A percentile compares a stretch with the other conserved stretches of the same genome.
phyloP scores from a whole-genome alignment of 2,888 invertebrate genomes.

The Lepidochitona cinerea region DNA sequence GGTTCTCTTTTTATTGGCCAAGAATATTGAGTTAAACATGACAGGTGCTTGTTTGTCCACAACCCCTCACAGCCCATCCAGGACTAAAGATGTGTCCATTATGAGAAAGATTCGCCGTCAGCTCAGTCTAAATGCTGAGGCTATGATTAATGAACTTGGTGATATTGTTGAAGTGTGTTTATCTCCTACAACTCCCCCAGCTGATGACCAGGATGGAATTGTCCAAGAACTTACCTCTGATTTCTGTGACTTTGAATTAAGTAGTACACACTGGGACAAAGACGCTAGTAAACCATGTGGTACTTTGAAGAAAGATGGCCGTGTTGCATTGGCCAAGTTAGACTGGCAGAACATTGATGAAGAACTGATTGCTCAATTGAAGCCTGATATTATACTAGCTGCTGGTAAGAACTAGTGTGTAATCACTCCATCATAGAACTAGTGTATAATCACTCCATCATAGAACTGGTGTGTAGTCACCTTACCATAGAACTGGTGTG shows the following conservation, averaged over 20 bases:
- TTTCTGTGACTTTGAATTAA: slow-evolving; percentile 34
- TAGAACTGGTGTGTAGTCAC: no score
- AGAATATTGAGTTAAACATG: slow-evolving; percentile 56
- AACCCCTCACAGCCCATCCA: neutral
- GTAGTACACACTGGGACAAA: slow-evolving; percentile 29
- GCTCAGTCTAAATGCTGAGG: slow-evolving; percentile 45
- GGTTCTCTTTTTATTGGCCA: slow-evolving; percentile 55
- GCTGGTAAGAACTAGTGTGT: slow-evolving; percentile 44
- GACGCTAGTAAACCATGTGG: slow-evolving; percentile 28
- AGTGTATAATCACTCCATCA: neutral
- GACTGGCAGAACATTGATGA: slow-evolving; percentile 53
- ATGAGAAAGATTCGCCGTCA: slow-evolving; percentile 37
- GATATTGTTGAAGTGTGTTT: slow-evolving; percentile 33
- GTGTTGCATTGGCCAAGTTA: slow-evolving; percentile 42
- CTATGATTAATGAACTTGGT: slow-evolving; percentile 19
- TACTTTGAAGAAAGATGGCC: slow-evolving; percentile 26
- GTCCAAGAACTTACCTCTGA: slow-evolving; percentile 13
- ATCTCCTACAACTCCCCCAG: slow-evolving; percentile 25
- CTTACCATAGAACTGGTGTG: no score
- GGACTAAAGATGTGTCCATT: neutral
- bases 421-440: neutral
- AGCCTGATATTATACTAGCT: slow-evolving; percentile 54
- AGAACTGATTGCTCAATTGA: slow-evolving; percentile 31
- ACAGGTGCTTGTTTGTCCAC: neutral
- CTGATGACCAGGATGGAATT: slow-evolving; percentile 9